Evolutionary conservation across 2,797 vertebrate genomes (phyloP), one percentile per base, ranked within the genome.

Genomic region (Nyctalus aviator): DNA sequence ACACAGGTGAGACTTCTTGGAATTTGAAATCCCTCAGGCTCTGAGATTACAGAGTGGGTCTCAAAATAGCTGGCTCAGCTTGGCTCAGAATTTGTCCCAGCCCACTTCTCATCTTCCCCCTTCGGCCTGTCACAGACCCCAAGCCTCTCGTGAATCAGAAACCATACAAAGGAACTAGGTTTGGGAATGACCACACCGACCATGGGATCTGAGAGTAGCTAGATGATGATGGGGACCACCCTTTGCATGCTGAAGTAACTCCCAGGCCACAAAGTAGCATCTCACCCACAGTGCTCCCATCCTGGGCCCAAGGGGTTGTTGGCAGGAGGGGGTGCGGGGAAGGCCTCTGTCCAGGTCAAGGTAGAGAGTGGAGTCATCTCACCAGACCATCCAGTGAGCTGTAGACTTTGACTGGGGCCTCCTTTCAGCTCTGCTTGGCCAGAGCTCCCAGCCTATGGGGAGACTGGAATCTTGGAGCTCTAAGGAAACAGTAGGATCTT

Each of bases 71-170:
- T 3, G 84, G 48, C 23, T 77, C 5, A n/a, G 37, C 5, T 57
- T n/a, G 35, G 21, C 53, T 69, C 82, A 75, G 78, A 94, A 68
- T 85, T 84, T 78, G 46, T 77, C 50, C 72, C 37, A 55, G 32
- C 8, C 17, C 72, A 73, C 37, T 88, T 86, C 2, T 10, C 62
- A 69, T 48, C 17, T 57, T 81, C 50, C 81, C 12, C 72, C 27
- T 68, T 96, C 21, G 30, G 41, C 82, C 32, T 27, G 12, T 84
- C 53, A 72, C 10, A 77, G 66, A 83, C 18, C 8, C 46, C 41
- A 91, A 82, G 46, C 15, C 8, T 84, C n/a, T 35, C 17, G 35
- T 8, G 50, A 81, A 64, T 48, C 71, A 88, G 41, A 46, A 78
- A 46, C 50, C 62, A 71, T 27, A 78, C 25, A 25, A 89, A 93